These are phyloP conservation scores for Procambarus virginalis DNA, from an alignment of 1,140 invertebrate species.

Conservation along the genomic window DNA sequence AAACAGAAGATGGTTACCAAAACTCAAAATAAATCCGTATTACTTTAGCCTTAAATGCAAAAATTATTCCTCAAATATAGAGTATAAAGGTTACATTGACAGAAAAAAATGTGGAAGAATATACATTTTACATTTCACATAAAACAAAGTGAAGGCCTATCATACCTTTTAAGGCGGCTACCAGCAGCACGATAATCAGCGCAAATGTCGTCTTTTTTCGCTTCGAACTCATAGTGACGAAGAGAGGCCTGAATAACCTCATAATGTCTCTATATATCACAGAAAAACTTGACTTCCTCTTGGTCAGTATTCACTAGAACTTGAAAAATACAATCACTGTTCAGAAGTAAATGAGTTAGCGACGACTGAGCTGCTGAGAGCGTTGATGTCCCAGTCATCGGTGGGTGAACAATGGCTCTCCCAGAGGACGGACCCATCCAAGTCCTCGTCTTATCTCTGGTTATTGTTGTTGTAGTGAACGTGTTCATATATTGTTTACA, in stretches of 20 bases:
- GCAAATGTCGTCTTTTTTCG: neutral
- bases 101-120: too few relatives aligned
- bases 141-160: too few relatives aligned
- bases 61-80: too few relatives aligned
- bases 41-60: too few relatives aligned
- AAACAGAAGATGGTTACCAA: too few relatives aligned
- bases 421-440: neutral
- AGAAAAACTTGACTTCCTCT: neutral
- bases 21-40: too few relatives aligned
- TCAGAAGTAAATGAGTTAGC: neutral
- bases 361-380: neutral
- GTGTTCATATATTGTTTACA: neutral
- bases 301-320: neutral
- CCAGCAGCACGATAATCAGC: neutral
- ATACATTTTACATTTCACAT: too few relatives aligned
- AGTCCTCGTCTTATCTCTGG: neutral
- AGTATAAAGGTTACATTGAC: too few relatives aligned
- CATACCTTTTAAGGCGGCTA: neutral
- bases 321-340: neutral
- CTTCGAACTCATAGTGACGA: conserved; percentile 13
- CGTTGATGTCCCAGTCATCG: neutral
- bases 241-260: neutral
- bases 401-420: neutral
- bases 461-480: neutral
- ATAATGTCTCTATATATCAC: neutral